phyloP scores from a whole-genome alignment of 2,888 invertebrate genomes.

The Notocelia uddmanniana region DNA sequence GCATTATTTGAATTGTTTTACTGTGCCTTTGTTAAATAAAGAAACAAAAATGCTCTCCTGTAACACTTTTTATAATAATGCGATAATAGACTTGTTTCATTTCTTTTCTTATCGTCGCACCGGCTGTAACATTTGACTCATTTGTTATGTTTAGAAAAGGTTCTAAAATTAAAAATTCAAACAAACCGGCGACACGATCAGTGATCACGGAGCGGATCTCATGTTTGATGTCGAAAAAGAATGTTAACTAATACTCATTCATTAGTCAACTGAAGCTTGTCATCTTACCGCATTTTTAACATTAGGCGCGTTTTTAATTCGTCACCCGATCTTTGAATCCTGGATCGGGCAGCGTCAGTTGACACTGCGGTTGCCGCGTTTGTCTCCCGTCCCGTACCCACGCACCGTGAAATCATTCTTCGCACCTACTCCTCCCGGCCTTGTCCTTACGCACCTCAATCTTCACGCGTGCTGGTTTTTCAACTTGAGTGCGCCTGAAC shows the following conservation, averaged over 20 bases:
- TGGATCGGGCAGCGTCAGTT: constrained; percentile 21
- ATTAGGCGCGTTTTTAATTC: constrained; percentile 1
- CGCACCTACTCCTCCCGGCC: constrained; percentile 68
- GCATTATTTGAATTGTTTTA: constrained; percentile 63
- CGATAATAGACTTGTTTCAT: constrained; percentile 2
- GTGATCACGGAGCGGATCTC: constrained; percentile 18
- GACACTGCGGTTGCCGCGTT: constrained; percentile 47
- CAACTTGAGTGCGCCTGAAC: constrained; percentile 71
- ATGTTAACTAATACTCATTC: constrained; percentile 36
- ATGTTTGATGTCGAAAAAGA: constrained; percentile 41
- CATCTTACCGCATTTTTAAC: constrained; percentile 22
- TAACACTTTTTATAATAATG: constrained; percentile 31
- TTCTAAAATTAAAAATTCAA: constrained; percentile 41
- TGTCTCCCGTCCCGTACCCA: constrained; percentile 55
- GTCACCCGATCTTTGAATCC: constrained; percentile 29
- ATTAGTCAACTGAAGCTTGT: constrained; percentile 41
- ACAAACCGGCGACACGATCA: constrained; percentile 48
- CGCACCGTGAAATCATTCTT: constrained; percentile 75
- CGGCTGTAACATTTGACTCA: constrained; percentile 29
- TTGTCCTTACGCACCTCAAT: constrained; percentile 62
- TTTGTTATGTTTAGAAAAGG: constrained; percentile 26
- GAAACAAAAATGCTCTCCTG: constrained; percentile 55
- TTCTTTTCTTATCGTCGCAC: not conserved
- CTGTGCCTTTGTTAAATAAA: constrained; percentile 52
- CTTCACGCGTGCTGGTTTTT: constrained; percentile 77